A percentile compares a stretch with the other conserved stretches of the same genome.
These are phyloP conservation scores for Strix uralensis DNA, from an alignment of 2,113 vertebrate genomes.

Conservation along the genomic window DNA sequence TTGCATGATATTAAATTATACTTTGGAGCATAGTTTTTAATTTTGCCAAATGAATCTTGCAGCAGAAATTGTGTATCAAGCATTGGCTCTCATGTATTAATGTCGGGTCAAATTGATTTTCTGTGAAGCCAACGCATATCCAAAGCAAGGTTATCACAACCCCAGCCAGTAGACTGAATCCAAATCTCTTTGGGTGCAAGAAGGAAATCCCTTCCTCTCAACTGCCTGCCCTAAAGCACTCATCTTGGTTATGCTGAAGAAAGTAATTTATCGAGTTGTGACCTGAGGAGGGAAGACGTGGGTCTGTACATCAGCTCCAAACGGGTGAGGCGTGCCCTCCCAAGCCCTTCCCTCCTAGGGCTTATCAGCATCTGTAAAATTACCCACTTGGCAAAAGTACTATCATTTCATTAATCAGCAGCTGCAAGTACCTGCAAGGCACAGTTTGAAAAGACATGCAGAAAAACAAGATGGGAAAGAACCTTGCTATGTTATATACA, in stretches of 20 bases:
- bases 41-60: not conserved
- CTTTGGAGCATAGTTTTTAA: not conserved
- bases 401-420: not conserved
- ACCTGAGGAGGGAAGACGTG: accelerated
- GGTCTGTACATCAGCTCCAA: not conserved
- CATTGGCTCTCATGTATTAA: not conserved
- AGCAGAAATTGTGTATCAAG: not conserved
- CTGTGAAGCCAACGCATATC: not conserved
- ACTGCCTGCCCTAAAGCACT: not conserved
- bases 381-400: not conserved
- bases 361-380: not conserved
- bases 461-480: not conserved
- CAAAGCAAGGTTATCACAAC: not conserved
- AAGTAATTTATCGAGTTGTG: not conserved
- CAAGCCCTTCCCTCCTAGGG: not conserved
- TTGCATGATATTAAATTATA: not conserved
- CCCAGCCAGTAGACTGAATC: accelerated
- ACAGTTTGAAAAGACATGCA: not conserved
- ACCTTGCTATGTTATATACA: not conserved
- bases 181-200: not conserved
- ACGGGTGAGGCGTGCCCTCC: accelerated
- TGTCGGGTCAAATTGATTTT: not conserved
- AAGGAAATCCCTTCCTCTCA: not conserved
- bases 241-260: not conserved
- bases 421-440: not conserved